These are phyloP conservation scores for Neria commutata DNA, from an alignment of 2,888 invertebrate species.

Conservation along the genomic window DNA sequence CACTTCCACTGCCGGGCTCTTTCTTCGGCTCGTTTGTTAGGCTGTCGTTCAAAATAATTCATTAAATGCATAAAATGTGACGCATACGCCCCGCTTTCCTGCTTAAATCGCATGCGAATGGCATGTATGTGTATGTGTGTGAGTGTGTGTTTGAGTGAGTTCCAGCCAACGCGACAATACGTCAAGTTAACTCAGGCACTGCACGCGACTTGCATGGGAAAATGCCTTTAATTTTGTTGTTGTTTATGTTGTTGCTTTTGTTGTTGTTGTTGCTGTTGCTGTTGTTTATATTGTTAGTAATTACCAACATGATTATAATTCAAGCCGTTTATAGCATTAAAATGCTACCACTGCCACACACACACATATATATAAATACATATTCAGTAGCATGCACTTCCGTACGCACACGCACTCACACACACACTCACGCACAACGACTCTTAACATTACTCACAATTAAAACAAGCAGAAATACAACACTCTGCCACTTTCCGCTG, in stretches of 20 bases:
- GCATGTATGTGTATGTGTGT: not conserved
- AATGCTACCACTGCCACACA: not conserved
- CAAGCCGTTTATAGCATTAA: no score
- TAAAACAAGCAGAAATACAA: not conserved
- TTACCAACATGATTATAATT: no score
- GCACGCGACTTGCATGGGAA: constrained; percentile 33
- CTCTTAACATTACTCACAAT: not conserved
- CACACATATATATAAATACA: constrained; percentile 2
- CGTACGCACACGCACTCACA: not conserved
- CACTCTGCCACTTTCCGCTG: no score
- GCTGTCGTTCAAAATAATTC: no score
- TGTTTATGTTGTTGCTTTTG: no score
- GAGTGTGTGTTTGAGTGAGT: not conserved
- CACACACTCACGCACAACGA: not conserved
- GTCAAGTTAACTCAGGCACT: constrained; percentile 7
- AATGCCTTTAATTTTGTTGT: constrained; percentile 10
- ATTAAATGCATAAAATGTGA: constrained; percentile 34
- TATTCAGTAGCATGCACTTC: no score
- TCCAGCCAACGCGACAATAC: not conserved
- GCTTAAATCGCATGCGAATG: constrained; percentile 3
- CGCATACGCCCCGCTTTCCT: constrained; percentile 34
- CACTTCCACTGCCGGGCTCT: no score
- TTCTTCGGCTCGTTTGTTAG: no score
- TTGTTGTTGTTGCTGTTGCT: not conserved
- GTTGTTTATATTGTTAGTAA: not conserved